Conservation (phyloP, 2,888 invertebrate species). For the Tuberolachnus salignus region DNA sequence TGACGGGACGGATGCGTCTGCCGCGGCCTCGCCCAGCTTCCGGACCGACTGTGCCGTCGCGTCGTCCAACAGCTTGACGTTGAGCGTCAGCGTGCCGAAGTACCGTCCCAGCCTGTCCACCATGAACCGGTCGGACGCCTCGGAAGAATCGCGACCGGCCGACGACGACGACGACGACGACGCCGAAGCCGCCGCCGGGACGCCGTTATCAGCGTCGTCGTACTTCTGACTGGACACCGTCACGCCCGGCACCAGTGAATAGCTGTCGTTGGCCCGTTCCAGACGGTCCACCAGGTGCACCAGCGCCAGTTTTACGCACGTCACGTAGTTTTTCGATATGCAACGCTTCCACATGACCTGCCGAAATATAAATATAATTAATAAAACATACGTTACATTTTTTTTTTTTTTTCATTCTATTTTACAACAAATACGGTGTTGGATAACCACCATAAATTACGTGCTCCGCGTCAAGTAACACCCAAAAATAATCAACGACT, state of each 20-base stretch:
- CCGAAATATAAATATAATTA: too few relatives aligned
- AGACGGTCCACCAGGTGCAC: conserved; percentile 77
- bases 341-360: conserved; percentile 64
- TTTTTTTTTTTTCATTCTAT: too few relatives aligned
- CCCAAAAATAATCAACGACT: too few relatives aligned
- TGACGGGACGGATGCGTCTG: conserved; percentile 48
- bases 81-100: conserved; percentile 58
- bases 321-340: conserved; percentile 70
- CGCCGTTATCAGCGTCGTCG: not conserved
- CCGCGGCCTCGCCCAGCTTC: conserved; percentile 54
- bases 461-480: too few relatives aligned
- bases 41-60: conserved; percentile 56
- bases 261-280: conserved; percentile 67
- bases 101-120: conserved; percentile 57
- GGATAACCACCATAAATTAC: too few relatives aligned
- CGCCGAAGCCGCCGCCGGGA: not conserved
- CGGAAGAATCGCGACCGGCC: conserved; percentile 47
- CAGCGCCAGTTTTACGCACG: conserved; percentile 79
- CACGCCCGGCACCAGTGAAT: conserved; percentile 75
- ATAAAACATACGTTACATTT: too few relatives aligned
- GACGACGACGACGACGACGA: not conserved
- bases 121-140: conserved; percentile 56
- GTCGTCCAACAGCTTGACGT: conserved; percentile 58
- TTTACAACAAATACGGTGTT: too few relatives aligned
- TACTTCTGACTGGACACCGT: conserved; percentile 65